Evolutionary conservation across 2,113 vertebrate species (phyloP).

Genomic region (Saguinus midas): DNA sequence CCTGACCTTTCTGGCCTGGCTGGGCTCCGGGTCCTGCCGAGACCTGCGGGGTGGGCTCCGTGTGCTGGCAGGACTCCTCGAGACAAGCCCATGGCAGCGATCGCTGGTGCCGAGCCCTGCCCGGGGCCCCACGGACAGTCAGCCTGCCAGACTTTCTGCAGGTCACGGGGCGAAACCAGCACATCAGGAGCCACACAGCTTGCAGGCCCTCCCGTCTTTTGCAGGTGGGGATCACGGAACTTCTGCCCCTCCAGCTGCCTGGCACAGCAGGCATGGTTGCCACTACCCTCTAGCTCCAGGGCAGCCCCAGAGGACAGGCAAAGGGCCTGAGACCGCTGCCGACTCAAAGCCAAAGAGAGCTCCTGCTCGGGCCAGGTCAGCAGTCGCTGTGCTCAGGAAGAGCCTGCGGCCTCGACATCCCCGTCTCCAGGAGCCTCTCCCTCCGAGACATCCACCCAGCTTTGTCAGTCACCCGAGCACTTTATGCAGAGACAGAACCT

Average conservation of each 20-base stretch:
- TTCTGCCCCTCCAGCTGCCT: not conserved
- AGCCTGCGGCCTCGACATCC: not conserved
- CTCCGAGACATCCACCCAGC: conserved; percentile 65
- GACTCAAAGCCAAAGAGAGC: conserved; percentile 68
- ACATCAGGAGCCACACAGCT: not conserved
- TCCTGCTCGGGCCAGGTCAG: not conserved
- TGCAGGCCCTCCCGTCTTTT: not conserved
- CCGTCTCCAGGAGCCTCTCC: conserved; percentile 11
- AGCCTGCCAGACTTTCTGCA: not conserved
- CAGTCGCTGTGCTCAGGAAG: not conserved
- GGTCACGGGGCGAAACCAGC: not conserved
- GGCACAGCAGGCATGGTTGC: not conserved
- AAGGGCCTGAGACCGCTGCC: not conserved
- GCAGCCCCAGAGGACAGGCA: not conserved
- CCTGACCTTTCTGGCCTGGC: conserved; percentile 67
- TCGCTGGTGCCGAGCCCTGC: not conserved
- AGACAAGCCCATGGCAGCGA: not conserved
- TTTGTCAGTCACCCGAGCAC: conserved; percentile 86
- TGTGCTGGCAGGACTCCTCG: not conserved
- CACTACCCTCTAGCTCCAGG: too few species aligned
- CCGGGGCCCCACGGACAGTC: too few species aligned
- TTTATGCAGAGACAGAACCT: conserved; percentile 81
- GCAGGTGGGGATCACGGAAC: too few species aligned
- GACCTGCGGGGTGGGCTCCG: not conserved
- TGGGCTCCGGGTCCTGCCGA: not conserved